These are phyloP conservation scores for Amphipoea oculea DNA, from an alignment of 2,888 invertebrate genomes.

Conservation along the genomic window DNA sequence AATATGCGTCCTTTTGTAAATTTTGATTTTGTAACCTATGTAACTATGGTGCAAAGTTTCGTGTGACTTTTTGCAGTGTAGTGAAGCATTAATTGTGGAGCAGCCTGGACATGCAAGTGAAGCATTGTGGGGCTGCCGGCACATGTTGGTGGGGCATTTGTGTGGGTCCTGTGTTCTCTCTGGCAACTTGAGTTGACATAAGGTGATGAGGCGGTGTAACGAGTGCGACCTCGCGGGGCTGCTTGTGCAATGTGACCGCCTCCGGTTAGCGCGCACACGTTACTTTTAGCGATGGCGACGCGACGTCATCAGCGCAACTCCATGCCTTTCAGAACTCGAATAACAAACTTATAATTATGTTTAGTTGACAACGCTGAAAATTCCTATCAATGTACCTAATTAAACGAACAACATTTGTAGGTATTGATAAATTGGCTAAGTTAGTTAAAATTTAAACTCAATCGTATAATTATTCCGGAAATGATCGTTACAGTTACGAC, in stretches of 20 bases:
- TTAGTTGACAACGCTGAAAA: background rate
- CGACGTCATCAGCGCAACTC: background rate
- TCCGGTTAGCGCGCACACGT: constrained; percentile 33
- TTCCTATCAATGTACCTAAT: background rate
- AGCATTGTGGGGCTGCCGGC: background rate
- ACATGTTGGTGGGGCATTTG: background rate
- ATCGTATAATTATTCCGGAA: background rate
- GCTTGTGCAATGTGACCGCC: constrained; percentile 21
- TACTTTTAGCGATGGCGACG: constrained; percentile 14
- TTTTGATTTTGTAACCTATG: background rate
- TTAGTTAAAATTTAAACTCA: background rate
- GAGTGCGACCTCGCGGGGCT: constrained; percentile 11
- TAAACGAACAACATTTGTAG: background rate
- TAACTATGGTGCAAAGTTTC: background rate
- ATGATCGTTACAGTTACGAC: background rate
- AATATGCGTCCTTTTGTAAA: background rate
- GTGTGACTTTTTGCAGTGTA: background rate
- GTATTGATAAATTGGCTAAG: background rate
- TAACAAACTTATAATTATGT: background rate
- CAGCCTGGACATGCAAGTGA: too few species aligned
- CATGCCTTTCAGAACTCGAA: background rate
- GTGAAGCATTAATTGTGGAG: background rate
- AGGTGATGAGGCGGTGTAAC: background rate
- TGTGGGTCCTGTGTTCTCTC: background rate
- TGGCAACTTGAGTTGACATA: background rate